A percentile compares a stretch with the other conserved stretches of the same genome.
Conservation (phyloP, 2,888 invertebrate species). For the Stramonita haemastoma region DNA sequence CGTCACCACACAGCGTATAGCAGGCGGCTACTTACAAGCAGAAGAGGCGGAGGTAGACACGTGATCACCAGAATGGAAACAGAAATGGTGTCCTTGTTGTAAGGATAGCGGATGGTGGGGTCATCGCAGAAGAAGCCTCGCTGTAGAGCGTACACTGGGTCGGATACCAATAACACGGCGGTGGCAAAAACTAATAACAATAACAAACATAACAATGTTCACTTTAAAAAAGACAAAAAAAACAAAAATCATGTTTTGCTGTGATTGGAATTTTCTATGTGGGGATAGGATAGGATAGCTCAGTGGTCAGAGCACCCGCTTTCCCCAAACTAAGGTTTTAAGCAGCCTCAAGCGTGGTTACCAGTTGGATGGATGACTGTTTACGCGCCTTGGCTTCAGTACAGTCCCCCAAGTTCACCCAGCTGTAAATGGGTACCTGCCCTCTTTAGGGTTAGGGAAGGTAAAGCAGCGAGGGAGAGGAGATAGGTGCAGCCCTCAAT, state of each 20-base stretch:
- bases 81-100: constrained; percentile 1
- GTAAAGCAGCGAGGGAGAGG: no score
- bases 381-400: no score
- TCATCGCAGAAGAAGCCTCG: constrained; percentile 2
- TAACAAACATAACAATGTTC: background rate
- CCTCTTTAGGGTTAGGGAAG: no score
- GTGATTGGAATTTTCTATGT: background rate
- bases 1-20: no score
- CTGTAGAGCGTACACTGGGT: background rate
- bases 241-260: background rate
- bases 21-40: background rate
- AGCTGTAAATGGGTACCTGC: no score
- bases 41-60: background rate
- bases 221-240: background rate
- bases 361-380: no score
- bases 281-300: background rate
- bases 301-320: background rate
- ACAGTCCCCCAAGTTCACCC: no score
- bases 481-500: no score
- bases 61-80: background rate
- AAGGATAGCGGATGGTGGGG: background rate
- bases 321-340: no score
- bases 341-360: no score
- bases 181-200: background rate
- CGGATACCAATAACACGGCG: background rate